Evolutionary conservation across 2,113 vertebrate genomes (phyloP).

Genomic region (Centrocercus urophasianus): DNA sequence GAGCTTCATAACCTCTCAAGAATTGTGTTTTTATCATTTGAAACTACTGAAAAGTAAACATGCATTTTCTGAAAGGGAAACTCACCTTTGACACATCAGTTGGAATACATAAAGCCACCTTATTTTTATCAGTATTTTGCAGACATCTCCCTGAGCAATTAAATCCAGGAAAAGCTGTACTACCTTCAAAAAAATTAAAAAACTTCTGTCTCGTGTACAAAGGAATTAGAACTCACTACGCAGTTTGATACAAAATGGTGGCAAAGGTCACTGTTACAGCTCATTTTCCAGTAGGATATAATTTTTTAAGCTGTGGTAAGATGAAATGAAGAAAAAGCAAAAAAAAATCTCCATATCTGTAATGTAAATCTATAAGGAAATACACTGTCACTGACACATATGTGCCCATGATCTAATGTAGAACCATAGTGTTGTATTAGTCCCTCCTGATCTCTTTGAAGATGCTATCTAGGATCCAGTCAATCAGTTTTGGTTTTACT

Average conservation of each 20-base stretch:
- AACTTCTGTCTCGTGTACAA: background rate
- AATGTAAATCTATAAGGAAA: background rate
- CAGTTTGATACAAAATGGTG: background rate
- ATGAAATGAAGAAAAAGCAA: background rate
- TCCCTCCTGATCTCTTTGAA: background rate
- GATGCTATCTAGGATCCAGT: background rate
- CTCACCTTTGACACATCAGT: background rate
- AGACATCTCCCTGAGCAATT: background rate
- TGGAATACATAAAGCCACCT: background rate
- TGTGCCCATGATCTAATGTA: background rate
- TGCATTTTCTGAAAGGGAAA: background rate
- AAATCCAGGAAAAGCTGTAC: background rate
- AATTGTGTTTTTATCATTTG: background rate
- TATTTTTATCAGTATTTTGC: background rate
- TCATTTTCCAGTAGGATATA: background rate
- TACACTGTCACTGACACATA: fast-evolving
- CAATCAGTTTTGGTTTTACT: background rate
- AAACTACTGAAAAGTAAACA: background rate
- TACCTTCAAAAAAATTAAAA: background rate
- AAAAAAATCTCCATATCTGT: background rate
- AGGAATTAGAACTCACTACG: background rate
- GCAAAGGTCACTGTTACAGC: background rate
- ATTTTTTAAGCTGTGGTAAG: background rate
- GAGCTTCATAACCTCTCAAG: background rate
- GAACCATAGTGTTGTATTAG: background rate